Evolutionary conservation across 2,888 invertebrate species (phyloP), one percentile per base, ranked within the genome.

Genomic region (Octonoba sinensis): DNA sequence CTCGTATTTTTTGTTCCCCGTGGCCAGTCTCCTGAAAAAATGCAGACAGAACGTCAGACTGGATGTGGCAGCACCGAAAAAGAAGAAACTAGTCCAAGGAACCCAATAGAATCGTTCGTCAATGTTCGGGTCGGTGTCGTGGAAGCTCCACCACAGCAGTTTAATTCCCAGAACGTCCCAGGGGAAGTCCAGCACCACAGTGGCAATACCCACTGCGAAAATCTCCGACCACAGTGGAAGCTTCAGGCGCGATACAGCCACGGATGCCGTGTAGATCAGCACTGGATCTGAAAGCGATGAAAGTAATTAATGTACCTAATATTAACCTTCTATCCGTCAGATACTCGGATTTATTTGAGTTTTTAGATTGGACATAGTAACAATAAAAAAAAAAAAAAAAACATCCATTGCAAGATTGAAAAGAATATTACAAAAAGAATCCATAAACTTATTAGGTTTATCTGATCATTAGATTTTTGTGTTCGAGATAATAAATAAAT

Each of bases 131-230:
- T 91, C 90, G 2, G 90, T 90, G 86, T 90, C 90, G 85, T 95
- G 94, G 95, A 95, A 95, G 1, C 93, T 93, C 94, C 94, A 95
- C 89, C 94, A 94, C 18, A 94, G 89, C 87, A 93, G 92, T 87
- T 93, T 93, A 15, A 94, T 92, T 0, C 93, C 92, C 79, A 93
- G 92, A 69, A 95, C 93, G 87, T 95, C 94, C 87, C 93, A 94
- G 0, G 95, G 94, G 64, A 94, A 90, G 87, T 95, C 94, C 51
- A 94, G 91, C 62, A 94, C 89, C 0, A 94, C 92, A 0, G 92
- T 92, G 8, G 91, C 89, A 46, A 95, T 88, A 0, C 94, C 95
- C 16, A 93, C 93, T 88, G 87, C 89, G 85, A 89, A 87, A 3
- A 90, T 89, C 85, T 90, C 90, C 0, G 90, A 90, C 88, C 90